Percentiles rank a stretch among this genome's conserved stretches.
Evolutionary conservation across 2,888 invertebrate genomes (phyloP).

Genomic region (Torymus auratus): DNA sequence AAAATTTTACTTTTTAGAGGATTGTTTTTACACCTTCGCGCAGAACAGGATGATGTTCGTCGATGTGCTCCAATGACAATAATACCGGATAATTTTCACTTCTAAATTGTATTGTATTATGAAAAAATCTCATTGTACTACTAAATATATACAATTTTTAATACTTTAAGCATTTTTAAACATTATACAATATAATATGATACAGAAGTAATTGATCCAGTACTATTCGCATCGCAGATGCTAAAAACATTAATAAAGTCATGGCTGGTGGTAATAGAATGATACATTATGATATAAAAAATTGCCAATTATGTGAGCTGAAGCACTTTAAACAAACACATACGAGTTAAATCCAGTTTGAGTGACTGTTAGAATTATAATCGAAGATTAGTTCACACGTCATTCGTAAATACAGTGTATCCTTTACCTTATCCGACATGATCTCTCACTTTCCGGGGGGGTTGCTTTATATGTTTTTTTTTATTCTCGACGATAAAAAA

Average conservation of each 20-base stretch:
- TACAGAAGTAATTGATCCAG: conserved; percentile 18
- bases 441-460: conserved; percentile 55
- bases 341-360: conserved; percentile 56
- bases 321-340: conserved; percentile 60
- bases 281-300: conserved; percentile 53
- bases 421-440: conserved; percentile 65
- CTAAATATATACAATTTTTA: too few relatives aligned
- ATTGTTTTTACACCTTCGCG: conserved; percentile 19
- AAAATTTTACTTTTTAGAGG: conserved; percentile 29
- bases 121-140: background rate
- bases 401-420: conserved; percentile 67
- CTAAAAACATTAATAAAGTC: conserved; percentile 60
- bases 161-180: background rate
- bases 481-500: conserved; percentile 16
- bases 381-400: conserved; percentile 68
- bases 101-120: background rate
- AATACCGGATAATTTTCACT: conserved; percentile 18
- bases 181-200: background rate
- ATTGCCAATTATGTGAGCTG: conserved; percentile 56
- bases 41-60: conserved; percentile 5
- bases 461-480: conserved; percentile 31
- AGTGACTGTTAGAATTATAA: conserved; percentile 58
- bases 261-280: conserved; percentile 63
- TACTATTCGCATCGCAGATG: conserved; percentile 33
- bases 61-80: conserved; percentile 9